Percentiles rank a stretch among this genome's conserved stretches.
Conservation (phyloP, 2,888 invertebrate genomes). For the Drosophila gaucha region DNA sequence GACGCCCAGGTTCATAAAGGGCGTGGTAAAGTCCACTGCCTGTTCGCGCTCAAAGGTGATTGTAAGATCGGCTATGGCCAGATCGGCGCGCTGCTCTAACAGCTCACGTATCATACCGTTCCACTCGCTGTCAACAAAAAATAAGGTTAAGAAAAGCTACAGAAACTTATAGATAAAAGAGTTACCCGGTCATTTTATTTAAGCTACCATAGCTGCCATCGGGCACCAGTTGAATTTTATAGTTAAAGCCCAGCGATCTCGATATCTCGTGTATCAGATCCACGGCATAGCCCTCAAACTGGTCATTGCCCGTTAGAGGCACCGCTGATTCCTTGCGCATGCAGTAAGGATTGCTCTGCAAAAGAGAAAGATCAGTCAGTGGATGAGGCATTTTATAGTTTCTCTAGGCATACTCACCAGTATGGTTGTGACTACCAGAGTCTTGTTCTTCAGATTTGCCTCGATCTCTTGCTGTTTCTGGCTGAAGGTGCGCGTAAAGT, state of each 20-base stretch:
- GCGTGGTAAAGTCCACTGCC: slow-evolving; percentile 98
- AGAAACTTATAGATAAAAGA: neutral
- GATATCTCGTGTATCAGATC: slow-evolving; percentile 97
- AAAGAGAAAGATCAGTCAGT: slow-evolving; percentile 5
- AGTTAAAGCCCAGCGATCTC: slow-evolving; percentile 93
- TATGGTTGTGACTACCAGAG: slow-evolving; percentile 95
- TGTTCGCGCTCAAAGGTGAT: slow-evolving; percentile 98
- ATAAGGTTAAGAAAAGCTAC: neutral
- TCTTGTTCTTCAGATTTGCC: slow-evolving; percentile 95
- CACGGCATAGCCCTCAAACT: slow-evolving; percentile 97
- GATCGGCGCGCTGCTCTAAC: slow-evolving; percentile 95
- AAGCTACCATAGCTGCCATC: slow-evolving; percentile 94
- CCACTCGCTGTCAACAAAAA: slow-evolving; percentile 89
- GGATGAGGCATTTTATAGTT: neutral
- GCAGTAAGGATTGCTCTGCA: slow-evolving; percentile 97
- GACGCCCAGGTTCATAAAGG: slow-evolving; percentile 99
- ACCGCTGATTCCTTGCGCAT: slow-evolving; percentile 96
- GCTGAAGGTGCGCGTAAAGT: slow-evolving; percentile 93
- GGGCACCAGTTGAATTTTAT: slow-evolving; percentile 93
- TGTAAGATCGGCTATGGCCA: slow-evolving; percentile 98
- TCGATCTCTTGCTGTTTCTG: slow-evolving; percentile 95
- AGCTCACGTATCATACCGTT: slow-evolving; percentile 96
- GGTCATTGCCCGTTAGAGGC: slow-evolving; percentile 94
- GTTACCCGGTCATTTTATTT: slow-evolving; percentile 88
- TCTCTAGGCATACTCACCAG: slow-evolving; percentile 87